A percentile compares a stretch with the other conserved stretches of the same genome.
These are phyloP conservation scores for Narcine bancroftii DNA, from an alignment of 2,113 vertebrate species.

Conservation along the genomic window DNA sequence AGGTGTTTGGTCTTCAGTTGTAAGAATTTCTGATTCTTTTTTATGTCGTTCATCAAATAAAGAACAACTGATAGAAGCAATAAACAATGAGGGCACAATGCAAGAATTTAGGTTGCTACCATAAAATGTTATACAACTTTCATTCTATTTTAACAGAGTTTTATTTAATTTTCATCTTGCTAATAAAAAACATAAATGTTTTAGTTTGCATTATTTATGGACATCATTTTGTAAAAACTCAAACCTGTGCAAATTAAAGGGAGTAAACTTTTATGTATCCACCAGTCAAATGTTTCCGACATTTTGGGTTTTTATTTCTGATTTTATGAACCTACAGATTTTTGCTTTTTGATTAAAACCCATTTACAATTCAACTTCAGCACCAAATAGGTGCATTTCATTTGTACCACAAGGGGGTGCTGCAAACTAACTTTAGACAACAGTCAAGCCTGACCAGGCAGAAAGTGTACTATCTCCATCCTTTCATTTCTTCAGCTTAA, in stretches of 20 bases:
- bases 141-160: not conserved
- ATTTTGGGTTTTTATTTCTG: too few relatives aligned
- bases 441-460: not conserved
- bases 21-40: not conserved
- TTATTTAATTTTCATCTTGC: not conserved
- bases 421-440: not conserved
- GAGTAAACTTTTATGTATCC: not conserved
- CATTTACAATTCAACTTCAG: not conserved
- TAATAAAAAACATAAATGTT: not conserved
- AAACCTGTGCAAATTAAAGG: not conserved
- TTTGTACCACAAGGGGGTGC: constrained; percentile 15
- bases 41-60: not conserved
- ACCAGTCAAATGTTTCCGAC: too few relatives aligned
- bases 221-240: not conserved
- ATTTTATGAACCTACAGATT: too few relatives aligned
- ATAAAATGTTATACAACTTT: not conserved
- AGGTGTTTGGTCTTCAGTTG: not conserved
- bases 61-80: not conserved
- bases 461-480: not conserved
- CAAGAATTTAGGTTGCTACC: not conserved
- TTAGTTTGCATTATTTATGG: not conserved
- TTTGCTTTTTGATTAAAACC: too few relatives aligned
- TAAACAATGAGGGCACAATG: not conserved
- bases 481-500: not conserved
- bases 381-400: not conserved